Evolutionary conservation across 2,113 vertebrate genomes (phyloP), one percentile per base, ranked within the genome.

Genomic region (Syngnathus floridae): DNA sequence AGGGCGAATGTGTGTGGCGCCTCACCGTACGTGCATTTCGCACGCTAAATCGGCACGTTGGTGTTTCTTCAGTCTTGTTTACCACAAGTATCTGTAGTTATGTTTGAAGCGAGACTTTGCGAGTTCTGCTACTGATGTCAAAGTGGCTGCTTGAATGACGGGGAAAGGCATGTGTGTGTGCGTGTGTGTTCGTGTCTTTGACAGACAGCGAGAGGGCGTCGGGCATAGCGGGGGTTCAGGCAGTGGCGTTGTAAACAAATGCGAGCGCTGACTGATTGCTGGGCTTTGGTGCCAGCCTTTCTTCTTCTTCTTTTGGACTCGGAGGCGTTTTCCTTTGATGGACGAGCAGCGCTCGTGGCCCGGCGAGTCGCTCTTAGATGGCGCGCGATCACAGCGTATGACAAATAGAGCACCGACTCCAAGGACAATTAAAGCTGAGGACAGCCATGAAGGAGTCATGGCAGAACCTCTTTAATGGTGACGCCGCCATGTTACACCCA

Each of bases 241-340:
- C 56, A 19, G 82, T 69, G 65, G 69, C 78, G 74, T 54, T 52
- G 58, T 58, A 55, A 71, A 73, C 76, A 73, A 88, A 87, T 83
- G 79, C 83, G 76, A 82, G 69, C 74, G 66, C 60, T 87, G 77
- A 83, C 78, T 87, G 82, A 84, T 74, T 41, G 67, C 76, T 73
- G 0, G 31, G 77, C 75, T 76, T 83, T 83, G 80, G 77, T 75
- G 69, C 76, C 75, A 56, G 62, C 65, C 64, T 67, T 31, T 31
- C 26, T 60, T 70, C 70, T 72, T 70, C 75, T 70, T 69, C 71
- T 66, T 37, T 9, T 59, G 49, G 52, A 71, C 77, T 78, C 69
- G 66, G 62, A 74, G 26, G 56, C 62, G 52, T 37, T 67, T 82
- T 63, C 75, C 70, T 77, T 74, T 87, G 82, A 81, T 69, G 69